Percentiles rank a stretch among this genome's conserved stretches.
phyloP scores from a whole-genome alignment of 2,113 vertebrate species.

The Todiramphus chloris region DNA sequence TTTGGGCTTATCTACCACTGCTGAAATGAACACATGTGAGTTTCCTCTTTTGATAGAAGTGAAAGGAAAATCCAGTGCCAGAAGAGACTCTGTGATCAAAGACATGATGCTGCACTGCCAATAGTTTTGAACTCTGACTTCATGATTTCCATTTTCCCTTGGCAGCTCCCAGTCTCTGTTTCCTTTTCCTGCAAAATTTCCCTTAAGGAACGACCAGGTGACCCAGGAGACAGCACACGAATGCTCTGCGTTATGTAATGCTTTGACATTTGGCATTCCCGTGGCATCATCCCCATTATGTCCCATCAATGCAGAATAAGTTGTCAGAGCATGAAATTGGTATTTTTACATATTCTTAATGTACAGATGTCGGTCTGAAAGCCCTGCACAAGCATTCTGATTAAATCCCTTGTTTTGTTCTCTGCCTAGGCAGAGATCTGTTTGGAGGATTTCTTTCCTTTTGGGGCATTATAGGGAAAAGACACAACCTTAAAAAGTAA shows the following conservation, averaged over 20 bases:
- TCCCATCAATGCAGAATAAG: conserved; percentile 75
- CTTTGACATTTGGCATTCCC: conserved; percentile 78
- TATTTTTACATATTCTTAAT: conserved; percentile 81
- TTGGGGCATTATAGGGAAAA: background rate
- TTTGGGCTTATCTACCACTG: background rate
- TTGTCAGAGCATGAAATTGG: conserved; percentile 83
- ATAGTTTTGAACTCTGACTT: background rate
- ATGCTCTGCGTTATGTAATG: conserved; percentile 67
- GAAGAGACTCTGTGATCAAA: background rate
- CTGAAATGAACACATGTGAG: background rate
- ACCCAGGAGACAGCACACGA: conserved; percentile 53
- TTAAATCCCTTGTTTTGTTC: conserved; percentile 71
- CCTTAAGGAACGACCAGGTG: conserved; percentile 46
- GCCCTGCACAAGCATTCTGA: conserved; percentile 54
- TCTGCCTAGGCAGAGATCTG: conserved; percentile 24
- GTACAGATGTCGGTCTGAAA: conserved; percentile 79
- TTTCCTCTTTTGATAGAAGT: background rate
- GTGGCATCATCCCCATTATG: conserved; percentile 63
- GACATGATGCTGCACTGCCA: background rate
- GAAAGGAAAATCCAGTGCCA: background rate
- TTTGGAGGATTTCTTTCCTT: conserved; percentile 58
- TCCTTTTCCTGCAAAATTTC: conserved; percentile 44
- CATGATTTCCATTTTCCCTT: conserved; percentile 7
- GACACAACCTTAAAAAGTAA: conserved; percentile 34
- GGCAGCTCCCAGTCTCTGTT: background rate